Evolutionary conservation across 2,113 vertebrate species (phyloP), one percentile per base, ranked within the genome.

Genomic region (Ciconia boyciana): DNA sequence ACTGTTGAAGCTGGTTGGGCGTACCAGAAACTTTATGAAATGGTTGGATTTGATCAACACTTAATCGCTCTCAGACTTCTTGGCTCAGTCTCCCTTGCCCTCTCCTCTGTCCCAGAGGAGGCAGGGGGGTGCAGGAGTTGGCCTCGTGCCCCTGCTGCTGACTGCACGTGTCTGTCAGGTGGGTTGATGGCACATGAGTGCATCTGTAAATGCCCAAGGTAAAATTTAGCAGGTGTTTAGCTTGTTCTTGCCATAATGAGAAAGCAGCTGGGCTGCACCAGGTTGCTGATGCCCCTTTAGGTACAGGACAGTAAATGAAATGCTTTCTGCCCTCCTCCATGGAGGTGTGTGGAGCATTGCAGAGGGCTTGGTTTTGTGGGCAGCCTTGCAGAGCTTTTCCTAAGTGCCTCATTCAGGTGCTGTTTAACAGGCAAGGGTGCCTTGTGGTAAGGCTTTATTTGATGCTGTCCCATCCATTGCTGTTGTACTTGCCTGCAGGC

Each of bases 241-340:
- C 6, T 1, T 10, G 2, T 10, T 49, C 5, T n/a, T 2, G 8
- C 48, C 14, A 2, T 28, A 14, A 9, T 0, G 14, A 28, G 16
- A 34, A 32, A 46, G 41, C 36, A 28, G 11, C 2, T 0, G 4
- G 36, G 52, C 57, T 49, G 21, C 29, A 3, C 6, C 13, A 14
- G 48, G 69, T 8, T 46, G 10, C 61, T 68, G 79, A 4, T 78
- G 44, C 11, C 32, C 20, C 44, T 61, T 61, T 18, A 14, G 51
- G 36, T 31, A 5, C 1, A 1, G 29, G 41, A 28, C 32, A 39
- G 29, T 3, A 9, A 25, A 10, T 19, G 7, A 16, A 64, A 44
- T 16, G 14, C 16, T 52, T 12, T 15, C 31, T 26, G 9, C 46
- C 12, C 10, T 36, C 6, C 7, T 58, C 25, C 4, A 1, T 0